phyloP scores from a whole-genome alignment of 2,888 invertebrate species.

The Drosophila neotestacea region DNA sequence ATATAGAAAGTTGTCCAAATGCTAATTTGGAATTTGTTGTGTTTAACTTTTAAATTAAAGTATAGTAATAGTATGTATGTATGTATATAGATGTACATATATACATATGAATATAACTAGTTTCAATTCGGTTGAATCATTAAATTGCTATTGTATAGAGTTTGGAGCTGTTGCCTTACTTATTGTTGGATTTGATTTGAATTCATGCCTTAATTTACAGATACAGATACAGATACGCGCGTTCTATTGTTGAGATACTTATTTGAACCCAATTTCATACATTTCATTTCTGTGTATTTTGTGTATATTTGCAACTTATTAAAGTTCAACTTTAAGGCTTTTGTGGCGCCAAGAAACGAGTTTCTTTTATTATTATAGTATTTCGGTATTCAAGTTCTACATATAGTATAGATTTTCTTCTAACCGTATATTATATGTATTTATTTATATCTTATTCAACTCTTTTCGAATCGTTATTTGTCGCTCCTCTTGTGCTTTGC shows the following conservation, averaged over 20 bases:
- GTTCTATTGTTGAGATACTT: constrained; percentile 2
- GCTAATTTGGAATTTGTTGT: background rate
- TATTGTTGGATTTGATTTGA: background rate
- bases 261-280: constrained; percentile 31
- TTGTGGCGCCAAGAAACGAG: constrained; percentile 47
- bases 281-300: background rate
- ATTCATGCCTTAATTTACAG: constrained; percentile 10
- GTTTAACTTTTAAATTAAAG: background rate
- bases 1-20: background rate
- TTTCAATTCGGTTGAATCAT: constrained; percentile 14
- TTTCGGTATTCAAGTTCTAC: constrained; percentile 20
- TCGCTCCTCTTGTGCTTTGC: constrained; percentile 20
- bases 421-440: background rate
- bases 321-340: background rate
- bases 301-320: constrained; percentile 7
- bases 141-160: constrained; percentile 3
- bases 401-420: background rate
- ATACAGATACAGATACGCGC: background rate
- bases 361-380: constrained; percentile 17
- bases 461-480: constrained; percentile 28
- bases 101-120: background rate
- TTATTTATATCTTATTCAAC: constrained; percentile 48
- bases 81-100: no score
- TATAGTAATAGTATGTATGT: no score
- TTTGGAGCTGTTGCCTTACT: background rate